Evolutionary conservation across 1,140 invertebrate species (phyloP).

Genomic region (Armadillidium nasatum): DNA sequence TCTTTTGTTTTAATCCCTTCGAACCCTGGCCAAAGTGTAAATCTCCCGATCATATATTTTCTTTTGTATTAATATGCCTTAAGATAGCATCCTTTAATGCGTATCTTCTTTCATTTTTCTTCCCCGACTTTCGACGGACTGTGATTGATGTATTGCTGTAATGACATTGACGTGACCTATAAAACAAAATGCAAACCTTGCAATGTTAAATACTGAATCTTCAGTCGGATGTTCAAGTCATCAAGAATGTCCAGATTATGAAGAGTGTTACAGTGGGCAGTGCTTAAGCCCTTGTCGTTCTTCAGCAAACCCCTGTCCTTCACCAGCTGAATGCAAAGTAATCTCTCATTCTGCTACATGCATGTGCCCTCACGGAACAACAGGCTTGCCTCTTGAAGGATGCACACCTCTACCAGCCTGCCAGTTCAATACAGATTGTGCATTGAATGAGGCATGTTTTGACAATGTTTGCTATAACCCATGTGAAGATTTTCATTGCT

Average conservation of each 20-base stretch:
- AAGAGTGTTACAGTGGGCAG: conserved; percentile 48
- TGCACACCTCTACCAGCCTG: conserved; percentile 63
- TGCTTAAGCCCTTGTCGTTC: conserved; percentile 46
- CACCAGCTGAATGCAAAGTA: conserved; percentile 56
- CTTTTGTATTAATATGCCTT: no score
- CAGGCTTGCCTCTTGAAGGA: conserved; percentile 57
- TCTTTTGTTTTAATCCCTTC: no score
- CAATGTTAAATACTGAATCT: not conserved
- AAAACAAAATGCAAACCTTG: not conserved
- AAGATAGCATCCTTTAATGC: not conserved
- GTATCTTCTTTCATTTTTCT: not conserved
- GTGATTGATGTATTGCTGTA: not conserved
- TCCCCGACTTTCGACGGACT: not conserved
- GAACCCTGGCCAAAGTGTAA: no score
- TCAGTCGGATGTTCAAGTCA: conserved; percentile 45
- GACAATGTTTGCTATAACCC: conserved; percentile 46
- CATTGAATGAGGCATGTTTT: conserved; percentile 48
- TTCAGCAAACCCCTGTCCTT: conserved; percentile 69
- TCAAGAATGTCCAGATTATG: conserved; percentile 46
- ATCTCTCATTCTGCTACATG: conserved; percentile 55
- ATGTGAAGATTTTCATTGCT: conserved; percentile 37
- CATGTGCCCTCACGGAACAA: conserved; percentile 71
- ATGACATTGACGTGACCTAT: not conserved
- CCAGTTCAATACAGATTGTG: conserved; percentile 47
- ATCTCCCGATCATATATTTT: no score